phyloP scores from a whole-genome alignment of 1,140 invertebrate species.

The Brachionus koreanus region DNA sequence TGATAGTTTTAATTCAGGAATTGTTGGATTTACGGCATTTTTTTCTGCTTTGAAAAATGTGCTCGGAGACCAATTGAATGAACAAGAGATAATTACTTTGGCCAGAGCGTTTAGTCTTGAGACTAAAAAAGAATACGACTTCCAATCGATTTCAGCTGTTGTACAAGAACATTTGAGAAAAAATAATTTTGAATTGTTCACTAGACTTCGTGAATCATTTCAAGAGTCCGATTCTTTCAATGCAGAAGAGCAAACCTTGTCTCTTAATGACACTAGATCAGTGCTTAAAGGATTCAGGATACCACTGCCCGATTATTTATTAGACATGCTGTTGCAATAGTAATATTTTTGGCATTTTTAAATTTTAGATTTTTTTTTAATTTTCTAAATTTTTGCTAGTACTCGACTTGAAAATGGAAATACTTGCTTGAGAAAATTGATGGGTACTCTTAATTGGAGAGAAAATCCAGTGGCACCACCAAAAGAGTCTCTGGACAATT shows the following conservation, averaged over 20 bases:
- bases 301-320: constrained; percentile 53
- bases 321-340: constrained; percentile 48
- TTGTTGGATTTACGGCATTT: constrained; percentile 37
- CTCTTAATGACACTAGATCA: constrained; percentile 50
- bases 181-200: constrained; percentile 55
- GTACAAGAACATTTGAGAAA: constrained; percentile 56
- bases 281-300: constrained; percentile 49
- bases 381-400: neutral
- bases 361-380: constrained; percentile 6
- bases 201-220: constrained; percentile 49
- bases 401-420: constrained; percentile 4
- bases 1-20: constrained; percentile 49
- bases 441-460: constrained; percentile 26
- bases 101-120: constrained; percentile 49
- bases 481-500: neutral
- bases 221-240: constrained; percentile 41
- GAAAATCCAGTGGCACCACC: constrained; percentile 36
- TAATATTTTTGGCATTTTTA: constrained; percentile 10
- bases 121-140: constrained; percentile 46
- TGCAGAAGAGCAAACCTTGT: constrained; percentile 19
- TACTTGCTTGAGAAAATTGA: neutral
- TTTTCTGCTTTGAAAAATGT: constrained; percentile 47
- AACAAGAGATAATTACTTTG: constrained; percentile 56
- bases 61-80: constrained; percentile 48
- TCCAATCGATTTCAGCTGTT: constrained; percentile 49